phyloP scores from a whole-genome alignment of 2,113 vertebrate genomes.

The Poecile atricapillus region DNA sequence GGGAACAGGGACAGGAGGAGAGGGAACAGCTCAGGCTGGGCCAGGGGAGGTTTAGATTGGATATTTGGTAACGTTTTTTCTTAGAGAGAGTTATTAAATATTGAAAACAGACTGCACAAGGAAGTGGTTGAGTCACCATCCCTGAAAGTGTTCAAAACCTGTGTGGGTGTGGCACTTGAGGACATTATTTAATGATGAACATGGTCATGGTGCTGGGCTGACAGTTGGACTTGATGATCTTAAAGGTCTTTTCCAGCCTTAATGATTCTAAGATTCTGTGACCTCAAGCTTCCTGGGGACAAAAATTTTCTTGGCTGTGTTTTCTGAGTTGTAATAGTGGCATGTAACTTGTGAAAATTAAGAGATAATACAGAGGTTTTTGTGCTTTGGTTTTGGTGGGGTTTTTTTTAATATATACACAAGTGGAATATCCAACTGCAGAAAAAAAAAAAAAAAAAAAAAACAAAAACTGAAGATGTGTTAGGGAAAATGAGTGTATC shows the following conservation, averaged over 20 bases:
- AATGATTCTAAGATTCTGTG: neutral
- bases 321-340: neutral
- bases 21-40: accelerated
- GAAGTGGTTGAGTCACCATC: neutral
- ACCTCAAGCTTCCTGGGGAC: neutral
- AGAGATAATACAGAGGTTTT: neutral
- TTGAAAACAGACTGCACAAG: neutral
- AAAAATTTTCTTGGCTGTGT: neutral
- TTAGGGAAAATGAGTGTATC: neutral
- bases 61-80: neutral
- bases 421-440: neutral
- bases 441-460: neutral
- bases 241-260: neutral
- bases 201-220: neutral
- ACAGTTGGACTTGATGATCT: neutral
- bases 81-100: neutral
- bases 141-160: neutral
- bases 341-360: neutral
- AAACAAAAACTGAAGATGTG: neutral
- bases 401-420: neutral
- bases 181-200: neutral
- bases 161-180: neutral
- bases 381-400: neutral
- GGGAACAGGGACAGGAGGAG: neutral
- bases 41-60: accelerated